Base-by-base conservation (phyloP, 2,888 invertebrate species). In the Drosophila koepferae region DNA sequence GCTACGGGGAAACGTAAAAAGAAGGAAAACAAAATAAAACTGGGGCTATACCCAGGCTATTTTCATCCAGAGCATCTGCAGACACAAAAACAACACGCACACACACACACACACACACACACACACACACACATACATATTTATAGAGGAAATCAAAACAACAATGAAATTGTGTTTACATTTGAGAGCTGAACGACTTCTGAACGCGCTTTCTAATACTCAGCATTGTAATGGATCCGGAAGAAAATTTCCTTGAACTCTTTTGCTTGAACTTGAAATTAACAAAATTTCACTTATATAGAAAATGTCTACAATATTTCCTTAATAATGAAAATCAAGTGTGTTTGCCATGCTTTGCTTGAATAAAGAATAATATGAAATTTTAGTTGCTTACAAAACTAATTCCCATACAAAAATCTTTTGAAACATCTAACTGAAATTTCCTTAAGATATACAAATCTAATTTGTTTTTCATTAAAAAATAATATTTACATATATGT, bases 41-140 rank as follows among this genome's bases (percentile, higher is more conserved):
- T 62, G 71, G 60, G 77, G 77, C 89, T 53, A 75, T 80, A 72
- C 66, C 65, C 72, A 84, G 81, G 89, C 66, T 86, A 85, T 85
- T 85, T 89, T 89, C 71, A 89, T 86, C 84, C 72, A 68, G 71
- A 85, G 89, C 89, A 89, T 87, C 76, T 83, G 89, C 87, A 89
- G 62, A 65, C 54, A 63, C 38, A 58, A 70, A 61, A 66, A 63
- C 38, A 63, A 66, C 34, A 34, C 20, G 10, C 16, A n/a, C 16
- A n/a, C 34, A 12, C 5, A 56, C 20, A 58, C 16, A 16, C 34
- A 14, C 54, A 44, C 18, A 44, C 10, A n/a, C 8, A 20, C 31
- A 12, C 9, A 56, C 31, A 43, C 14, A 12, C 46, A 43, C 18
- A 43, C 28, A 55, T 31, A 40, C 41, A 48, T 49, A 63, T 38